Evolutionary conservation across 2,113 vertebrate species (phyloP).

Genomic region (Bos taurus): DNA sequence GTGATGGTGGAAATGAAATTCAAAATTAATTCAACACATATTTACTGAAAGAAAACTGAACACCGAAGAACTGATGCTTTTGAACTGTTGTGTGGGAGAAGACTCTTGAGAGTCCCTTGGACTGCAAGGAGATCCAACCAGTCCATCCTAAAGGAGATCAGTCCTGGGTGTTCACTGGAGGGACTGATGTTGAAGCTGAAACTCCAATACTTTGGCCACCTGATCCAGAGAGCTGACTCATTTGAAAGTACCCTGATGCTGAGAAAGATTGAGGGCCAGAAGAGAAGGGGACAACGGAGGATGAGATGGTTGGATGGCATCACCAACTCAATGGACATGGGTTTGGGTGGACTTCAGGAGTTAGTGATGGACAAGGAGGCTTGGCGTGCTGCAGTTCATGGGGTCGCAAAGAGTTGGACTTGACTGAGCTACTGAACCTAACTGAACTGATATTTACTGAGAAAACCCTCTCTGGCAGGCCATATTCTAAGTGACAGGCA

Average conservation of each 20-base stretch:
- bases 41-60: not conserved
- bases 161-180: not conserved
- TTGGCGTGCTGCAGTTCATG: not conserved
- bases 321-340: not conserved
- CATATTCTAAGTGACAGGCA: not conserved
- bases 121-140: not conserved
- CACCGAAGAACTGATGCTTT: not conserved
- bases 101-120: not conserved
- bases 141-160: not conserved
- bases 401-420: not conserved
- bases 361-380: not conserved
- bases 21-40: not conserved
- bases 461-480: not conserved
- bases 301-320: not conserved
- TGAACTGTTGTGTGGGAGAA: not conserved
- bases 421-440: not conserved
- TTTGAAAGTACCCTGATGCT: not conserved
- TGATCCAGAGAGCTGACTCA: rapidly evolving
- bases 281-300: not conserved
- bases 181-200: not conserved
- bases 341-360: not conserved
- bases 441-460: not conserved
- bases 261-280: not conserved
- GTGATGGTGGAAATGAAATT: not conserved
- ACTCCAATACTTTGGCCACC: not conserved